Base-by-base conservation (phyloP, 1,140 invertebrate species). In the Pseudomyrmex dendroicus region DNA sequence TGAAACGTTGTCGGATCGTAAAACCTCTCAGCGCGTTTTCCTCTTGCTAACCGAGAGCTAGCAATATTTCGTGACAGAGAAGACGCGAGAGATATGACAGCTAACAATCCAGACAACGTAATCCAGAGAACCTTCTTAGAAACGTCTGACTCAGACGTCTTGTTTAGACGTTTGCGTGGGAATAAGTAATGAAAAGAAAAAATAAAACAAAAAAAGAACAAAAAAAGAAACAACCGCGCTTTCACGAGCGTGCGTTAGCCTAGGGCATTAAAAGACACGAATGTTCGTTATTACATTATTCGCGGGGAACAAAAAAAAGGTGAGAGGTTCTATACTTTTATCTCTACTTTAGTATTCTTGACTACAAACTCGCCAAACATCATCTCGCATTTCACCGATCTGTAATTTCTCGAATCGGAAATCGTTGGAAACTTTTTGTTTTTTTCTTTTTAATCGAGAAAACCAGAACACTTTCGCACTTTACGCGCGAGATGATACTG, bases 281-380 rank as follows among this genome's bases (percentile, higher is more conserved):
- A n/a, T 9, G 72, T 82, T 80, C 12, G 56, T 82, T 73, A 17
- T 74, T 82, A 70, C n/a, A 20, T 82, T 82, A 73, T 82, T 73
- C 35, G 35, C 5, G 20, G 22, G 13, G 9, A 67, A 1, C 57
- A 56, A 46, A n/a, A 35, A 35, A 35, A 35, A 35, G 2, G 13
- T 70, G 25, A 78, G 20, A 82, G 25, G 57, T 73, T 82, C 46
- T 52, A 44, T 72, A 61, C 9, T 73, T 73, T 73, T 73, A 82
- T 74, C 9, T 50, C 35, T 35, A 35, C 7, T 35, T 35, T 35
- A 35, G 10, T 73, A 70, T 72, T 1, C 13, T 63, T 10, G 61
- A 57, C 20, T 12, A 15, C 20, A 35, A 35, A 67, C n/a, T 67
- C 46, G 35, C 50, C 17, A 48, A 78, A 35, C 35, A 68, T 84